Evolutionary conservation across 2,888 invertebrate species (phyloP), one percentile per base, ranked within the genome.

Genomic region (Himalopsyche tibetana): DNA sequence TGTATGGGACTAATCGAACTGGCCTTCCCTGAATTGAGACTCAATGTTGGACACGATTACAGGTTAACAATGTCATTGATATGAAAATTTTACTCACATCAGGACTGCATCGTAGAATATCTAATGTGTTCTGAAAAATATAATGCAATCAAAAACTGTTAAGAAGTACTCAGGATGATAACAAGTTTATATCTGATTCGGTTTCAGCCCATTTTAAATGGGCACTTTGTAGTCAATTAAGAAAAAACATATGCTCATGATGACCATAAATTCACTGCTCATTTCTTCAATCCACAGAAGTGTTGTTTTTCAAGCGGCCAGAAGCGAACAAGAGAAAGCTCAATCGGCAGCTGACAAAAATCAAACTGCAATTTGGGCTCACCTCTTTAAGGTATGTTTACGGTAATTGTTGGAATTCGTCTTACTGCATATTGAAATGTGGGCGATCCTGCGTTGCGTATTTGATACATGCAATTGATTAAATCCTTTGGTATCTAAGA

Each of bases 1-100:
- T 97, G 97, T 89, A 92, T 98, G 28, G 98, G 98, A 0, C 93
- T 98, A 12, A 96, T 98, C 11, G 97, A 98, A 90, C 92, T 98
- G 82, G 97, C 97, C 0, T 97, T 96, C 90, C 97, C 97, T 0
- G 97, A 97, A 90, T 95, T 95, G 0, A 92, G 96, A 88, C 95
- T 95, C 0, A 93, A 93, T 8, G 92, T 95, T 0, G 91, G 93
- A 36, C 94, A 95, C n/a, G 95, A 95, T 89, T 96, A 96, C 90
- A 94, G 85, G 88, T 88, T 82, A 82, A 69, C 19, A 55, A 55
- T 5, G 38, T 19, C 9, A 15, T 83, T 11, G 11, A 45, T 45
- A 11, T 45, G 6, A 45, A 45, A 40, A 6, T 6, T 6, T 56
- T 19, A n/a, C 28, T 28, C 28, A 56, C 51, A n/a, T n/a, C 15